Base-by-base conservation (phyloP, 1,140 invertebrate genomes). In the Triops longicaudatus region DNA sequence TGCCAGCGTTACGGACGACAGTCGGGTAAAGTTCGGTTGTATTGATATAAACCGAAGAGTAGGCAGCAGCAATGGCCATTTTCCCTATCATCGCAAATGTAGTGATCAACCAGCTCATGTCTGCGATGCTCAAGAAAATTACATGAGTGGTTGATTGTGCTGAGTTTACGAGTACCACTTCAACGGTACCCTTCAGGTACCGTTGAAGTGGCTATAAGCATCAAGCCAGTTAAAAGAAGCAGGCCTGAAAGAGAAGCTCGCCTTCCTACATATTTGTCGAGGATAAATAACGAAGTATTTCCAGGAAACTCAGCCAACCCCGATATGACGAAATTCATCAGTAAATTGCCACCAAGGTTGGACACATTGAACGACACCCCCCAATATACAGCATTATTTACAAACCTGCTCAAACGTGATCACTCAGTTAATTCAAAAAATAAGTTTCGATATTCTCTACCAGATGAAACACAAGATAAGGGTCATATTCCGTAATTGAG, bases 61-160 rank as follows among this genome's bases (percentile, higher is more conserved):
- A 86, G 0, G 83, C 80, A 11, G 82, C 82, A 10, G 83, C 83
- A 73, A 85, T 82, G 76, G 81, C 82, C 79, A 85, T 84, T 76
- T 85, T 85, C 17, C 85, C 85, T 28, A 82, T 73, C 27, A 86
- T 83, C 82, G 75, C 85, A 75, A 27, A 78, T 26, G 17, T 77
- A 22, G 41, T 79, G 4, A 26, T 75, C 26, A 80, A 1, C 44
- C 76, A 77, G 4, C 73, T 26, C 26, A 76, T 28, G 76, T 79
- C 78, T 80, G 17, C 11, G 11, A 44, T 12, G 4, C 43, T 11
- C 11, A 44, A 44, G 3, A 44, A 63, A 63, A 63, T n/a, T 63
- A n/a, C 43, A 5, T 44, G 17, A 44, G 17, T 44, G 1, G 43
- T 12, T 44, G 1, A 44, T n/a, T n/a, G n/a, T n/a, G n/a, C n/a